These are phyloP conservation scores for Dicyema japonicum DNA, from an alignment of 1,140 invertebrate species.

Conservation along the genomic window DNA sequence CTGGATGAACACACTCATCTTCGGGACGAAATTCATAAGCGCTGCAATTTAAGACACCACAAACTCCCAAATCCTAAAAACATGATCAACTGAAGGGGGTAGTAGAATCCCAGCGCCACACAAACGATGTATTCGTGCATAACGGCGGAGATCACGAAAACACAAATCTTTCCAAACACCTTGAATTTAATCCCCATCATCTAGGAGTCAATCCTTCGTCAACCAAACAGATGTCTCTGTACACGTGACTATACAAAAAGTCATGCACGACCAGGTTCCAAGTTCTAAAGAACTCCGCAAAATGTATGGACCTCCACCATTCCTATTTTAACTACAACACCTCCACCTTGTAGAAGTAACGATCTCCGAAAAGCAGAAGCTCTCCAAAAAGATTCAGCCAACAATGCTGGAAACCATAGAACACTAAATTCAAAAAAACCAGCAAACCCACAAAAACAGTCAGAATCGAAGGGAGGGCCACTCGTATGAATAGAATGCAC, in stretches of 20 bases:
- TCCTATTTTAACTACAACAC: constrained; percentile 31
- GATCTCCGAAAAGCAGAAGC: constrained; percentile 45
- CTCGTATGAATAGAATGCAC: too few relatives aligned
- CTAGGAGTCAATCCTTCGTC: constrained; percentile 3
- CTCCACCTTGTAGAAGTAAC: constrained; percentile 25
- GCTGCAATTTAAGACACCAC: too few relatives aligned
- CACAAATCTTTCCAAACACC: constrained; percentile 19
- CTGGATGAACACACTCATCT: too few relatives aligned
- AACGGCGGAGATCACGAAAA: constrained; percentile 29
- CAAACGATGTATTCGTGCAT: constrained; percentile 52
- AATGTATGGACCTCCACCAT: constrained; percentile 64
- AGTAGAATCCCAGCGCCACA: constrained; percentile 43
- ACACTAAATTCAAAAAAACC: constrained; percentile 18
- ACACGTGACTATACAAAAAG: constrained; percentile 64
- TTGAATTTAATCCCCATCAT: constrained; percentile 7
- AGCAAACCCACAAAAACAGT: too few relatives aligned
- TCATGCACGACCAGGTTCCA: constrained; percentile 78
- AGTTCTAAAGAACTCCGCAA: constrained; percentile 41
- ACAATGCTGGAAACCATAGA: constrained; percentile 48
- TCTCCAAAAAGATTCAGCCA: constrained; percentile 61
- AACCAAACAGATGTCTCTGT: constrained; percentile 39
- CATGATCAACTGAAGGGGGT: constrained; percentile 38
- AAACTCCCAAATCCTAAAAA: constrained; percentile 10
- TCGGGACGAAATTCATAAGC: too few relatives aligned
- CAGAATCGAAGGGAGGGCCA: too few relatives aligned